phyloP scores from a whole-genome alignment of 2,113 vertebrate genomes.

The Lasiurus cinereus region DNA sequence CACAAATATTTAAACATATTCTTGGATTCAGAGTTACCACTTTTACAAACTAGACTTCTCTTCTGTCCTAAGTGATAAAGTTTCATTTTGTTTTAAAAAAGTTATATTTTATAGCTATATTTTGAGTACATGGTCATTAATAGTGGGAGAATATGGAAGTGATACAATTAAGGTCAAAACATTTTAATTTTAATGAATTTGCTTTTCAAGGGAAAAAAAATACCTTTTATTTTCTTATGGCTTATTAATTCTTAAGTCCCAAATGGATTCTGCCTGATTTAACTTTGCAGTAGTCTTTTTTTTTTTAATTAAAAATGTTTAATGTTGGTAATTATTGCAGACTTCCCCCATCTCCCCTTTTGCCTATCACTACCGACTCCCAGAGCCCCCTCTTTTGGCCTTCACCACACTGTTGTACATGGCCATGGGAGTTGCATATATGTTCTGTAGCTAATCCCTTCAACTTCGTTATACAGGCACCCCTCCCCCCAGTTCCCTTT shows the following conservation, averaged over 20 bases:
- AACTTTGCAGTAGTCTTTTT: background rate
- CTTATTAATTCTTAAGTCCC: background rate
- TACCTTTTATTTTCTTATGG: background rate
- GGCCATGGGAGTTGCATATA: no score
- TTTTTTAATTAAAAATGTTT: no score
- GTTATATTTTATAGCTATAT: background rate
- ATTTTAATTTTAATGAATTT: slow-evolving; percentile 30
- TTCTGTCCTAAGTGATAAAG: background rate
- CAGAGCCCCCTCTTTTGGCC: no score
- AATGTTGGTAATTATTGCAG: no score
- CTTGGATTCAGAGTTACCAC: background rate
- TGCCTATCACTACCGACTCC: no score
- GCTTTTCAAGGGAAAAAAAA: background rate
- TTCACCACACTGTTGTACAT: no score
- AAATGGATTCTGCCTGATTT: background rate
- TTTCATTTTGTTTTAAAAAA: background rate
- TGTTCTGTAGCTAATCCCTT: no score
- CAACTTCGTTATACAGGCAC: no score
- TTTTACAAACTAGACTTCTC: background rate
- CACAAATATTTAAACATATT: background rate
- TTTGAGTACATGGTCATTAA: background rate
- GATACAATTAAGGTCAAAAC: background rate
- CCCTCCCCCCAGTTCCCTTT: no score
- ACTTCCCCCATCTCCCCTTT: no score
- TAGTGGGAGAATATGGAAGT: background rate